Evolutionary conservation across 2,888 invertebrate genomes (phyloP).

Genomic region (Drosophila meridionalis): DNA sequence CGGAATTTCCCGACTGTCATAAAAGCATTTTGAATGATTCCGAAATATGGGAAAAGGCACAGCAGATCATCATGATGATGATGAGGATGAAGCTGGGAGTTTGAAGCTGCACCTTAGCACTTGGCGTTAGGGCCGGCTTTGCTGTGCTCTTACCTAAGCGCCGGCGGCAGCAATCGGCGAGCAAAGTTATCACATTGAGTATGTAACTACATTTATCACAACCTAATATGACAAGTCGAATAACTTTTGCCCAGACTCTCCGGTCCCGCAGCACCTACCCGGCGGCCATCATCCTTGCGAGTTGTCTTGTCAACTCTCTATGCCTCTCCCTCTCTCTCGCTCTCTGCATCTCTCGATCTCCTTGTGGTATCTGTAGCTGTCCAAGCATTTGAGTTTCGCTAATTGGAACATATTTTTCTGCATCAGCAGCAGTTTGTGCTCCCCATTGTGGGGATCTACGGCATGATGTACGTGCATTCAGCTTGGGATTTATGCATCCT

Average conservation of each 20-base stretch:
- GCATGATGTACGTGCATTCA: constrained; percentile 61
- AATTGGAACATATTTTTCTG: constrained; percentile 79
- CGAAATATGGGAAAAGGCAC: constrained; percentile 2
- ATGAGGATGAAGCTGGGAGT: constrained; percentile 9
- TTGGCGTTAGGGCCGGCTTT: constrained; percentile 10
- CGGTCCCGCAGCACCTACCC: background rate
- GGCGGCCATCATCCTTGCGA: background rate
- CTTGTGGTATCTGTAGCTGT: constrained; percentile 28
- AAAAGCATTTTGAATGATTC: constrained; percentile 69
- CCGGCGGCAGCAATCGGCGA: constrained; percentile 56
- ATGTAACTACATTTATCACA: constrained; percentile 84
- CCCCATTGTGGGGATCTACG: constrained; percentile 11
- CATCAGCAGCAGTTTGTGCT: constrained; percentile 1
- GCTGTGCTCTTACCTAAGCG: constrained; percentile 39
- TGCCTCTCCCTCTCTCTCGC: background rate
- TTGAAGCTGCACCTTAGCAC: background rate
- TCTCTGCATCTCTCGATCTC: background rate
- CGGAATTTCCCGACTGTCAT: constrained; percentile 63
- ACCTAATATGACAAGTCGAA: constrained; percentile 83
- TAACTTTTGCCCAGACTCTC: constrained; percentile 69
- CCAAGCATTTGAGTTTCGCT: constrained; percentile 76
- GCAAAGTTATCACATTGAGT: constrained; percentile 81
- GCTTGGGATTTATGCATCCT: constrained; percentile 78
- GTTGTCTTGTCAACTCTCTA: background rate
- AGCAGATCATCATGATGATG: constrained; percentile 45